Conservation (phyloP, 1,140 invertebrate genomes). For the Camponotus vicinus region DNA sequence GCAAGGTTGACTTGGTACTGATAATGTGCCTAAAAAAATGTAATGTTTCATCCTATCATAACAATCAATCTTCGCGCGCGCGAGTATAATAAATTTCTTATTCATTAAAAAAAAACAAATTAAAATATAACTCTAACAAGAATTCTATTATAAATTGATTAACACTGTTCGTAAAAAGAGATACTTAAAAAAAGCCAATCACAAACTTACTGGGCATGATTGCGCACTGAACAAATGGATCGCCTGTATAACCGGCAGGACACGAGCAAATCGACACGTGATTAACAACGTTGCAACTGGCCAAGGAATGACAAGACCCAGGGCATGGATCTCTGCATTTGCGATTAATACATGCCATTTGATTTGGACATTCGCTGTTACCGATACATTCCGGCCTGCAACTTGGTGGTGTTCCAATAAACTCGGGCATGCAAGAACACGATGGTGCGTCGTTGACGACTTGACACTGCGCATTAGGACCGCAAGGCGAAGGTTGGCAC, state of each 20-base stretch:
- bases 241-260: slow-evolving; percentile 88
- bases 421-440: slow-evolving; percentile 89
- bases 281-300: slow-evolving; percentile 90
- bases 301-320: slow-evolving; percentile 90
- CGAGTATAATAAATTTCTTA: slow-evolving; percentile 8
- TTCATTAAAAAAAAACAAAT: background rate
- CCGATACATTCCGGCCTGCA: slow-evolving; percentile 90
- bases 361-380: slow-evolving; percentile 89
- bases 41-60: slow-evolving; percentile 7
- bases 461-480: slow-evolving; percentile 89
- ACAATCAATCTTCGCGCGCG: background rate
- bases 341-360: slow-evolving; percentile 90
- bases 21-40: slow-evolving; percentile 63
- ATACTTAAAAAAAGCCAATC: background rate
- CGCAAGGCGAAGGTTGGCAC: slow-evolving; percentile 91
- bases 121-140: background rate
- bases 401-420: slow-evolving; percentile 88
- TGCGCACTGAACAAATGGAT: slow-evolving; percentile 90
- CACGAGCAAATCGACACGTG: slow-evolving; percentile 91
- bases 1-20: slow-evolving; percentile 86
- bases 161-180: background rate
- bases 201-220: slow-evolving; percentile 87
- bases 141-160: background rate
- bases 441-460: slow-evolving; percentile 87
- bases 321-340: slow-evolving; percentile 90